Evolutionary conservation across 1,140 invertebrate species (phyloP).

Genomic region (Saccostrea glomerata): DNA sequence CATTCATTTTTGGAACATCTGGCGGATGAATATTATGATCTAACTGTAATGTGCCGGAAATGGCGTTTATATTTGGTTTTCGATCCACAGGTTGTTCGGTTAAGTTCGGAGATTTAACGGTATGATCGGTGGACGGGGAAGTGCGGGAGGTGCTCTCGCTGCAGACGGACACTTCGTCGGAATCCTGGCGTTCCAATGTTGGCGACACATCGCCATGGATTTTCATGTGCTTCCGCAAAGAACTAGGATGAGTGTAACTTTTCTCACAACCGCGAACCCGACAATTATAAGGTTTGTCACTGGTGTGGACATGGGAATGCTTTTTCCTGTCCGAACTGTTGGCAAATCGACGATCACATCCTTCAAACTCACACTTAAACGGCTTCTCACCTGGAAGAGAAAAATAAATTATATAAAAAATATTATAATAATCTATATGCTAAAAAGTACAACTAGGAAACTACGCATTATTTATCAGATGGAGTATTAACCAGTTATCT

Average conservation of each 20-base stretch:
- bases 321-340: slow-evolving; percentile 99
- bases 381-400: slow-evolving; percentile 97
- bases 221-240: slow-evolving; percentile 99
- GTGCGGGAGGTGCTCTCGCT: slow-evolving; percentile 61
- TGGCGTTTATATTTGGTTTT: slow-evolving; percentile 57
- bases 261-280: slow-evolving; percentile 98
- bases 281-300: slow-evolving; percentile 99
- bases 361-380: slow-evolving; percentile 98
- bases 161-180: slow-evolving; percentile 67
- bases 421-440: background rate
- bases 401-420: background rate
- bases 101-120: slow-evolving; percentile 43
- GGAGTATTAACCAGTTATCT: too few relatives aligned
- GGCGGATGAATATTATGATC: slow-evolving; percentile 52
- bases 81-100: slow-evolving; percentile 49
- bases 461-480: too few relatives aligned
- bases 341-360: slow-evolving; percentile 97
- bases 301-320: slow-evolving; percentile 99
- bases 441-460: background rate
- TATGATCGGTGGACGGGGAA: slow-evolving; percentile 61
- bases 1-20: slow-evolving; percentile 80
- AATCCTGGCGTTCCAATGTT: slow-evolving; percentile 75
- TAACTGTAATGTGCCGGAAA: slow-evolving; percentile 38
- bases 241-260: slow-evolving; percentile 99
- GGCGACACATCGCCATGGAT: slow-evolving; percentile 84